phyloP scores from a whole-genome alignment of 2,888 invertebrate species.

The Cephus rjabovi region DNA sequence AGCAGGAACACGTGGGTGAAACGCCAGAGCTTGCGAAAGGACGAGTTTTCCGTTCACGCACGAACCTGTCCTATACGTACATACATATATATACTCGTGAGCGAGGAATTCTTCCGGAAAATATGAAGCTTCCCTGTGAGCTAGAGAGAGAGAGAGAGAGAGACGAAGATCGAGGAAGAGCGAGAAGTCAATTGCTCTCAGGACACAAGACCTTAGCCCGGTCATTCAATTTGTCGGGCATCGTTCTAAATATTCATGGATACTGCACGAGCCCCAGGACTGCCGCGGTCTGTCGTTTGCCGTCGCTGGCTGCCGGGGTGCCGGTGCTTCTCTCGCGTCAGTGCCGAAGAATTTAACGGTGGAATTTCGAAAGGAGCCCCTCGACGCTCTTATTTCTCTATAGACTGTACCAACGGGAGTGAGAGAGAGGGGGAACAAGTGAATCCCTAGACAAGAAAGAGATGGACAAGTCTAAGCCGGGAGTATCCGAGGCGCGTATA shows the following conservation, averaged over 20 bases:
- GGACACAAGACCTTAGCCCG: background rate
- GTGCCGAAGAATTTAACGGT: background rate
- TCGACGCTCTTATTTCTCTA: background rate
- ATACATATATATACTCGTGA: background rate
- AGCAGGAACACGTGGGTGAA: background rate
- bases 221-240: background rate
- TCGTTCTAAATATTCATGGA: background rate
- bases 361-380: background rate
- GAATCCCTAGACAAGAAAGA: background rate
- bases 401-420: background rate
- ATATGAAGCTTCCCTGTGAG: background rate
- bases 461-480: background rate
- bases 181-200: background rate
- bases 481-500: background rate
- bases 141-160: background rate
- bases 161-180: fast-evolving
- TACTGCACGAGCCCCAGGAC: background rate
- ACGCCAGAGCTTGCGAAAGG: background rate
- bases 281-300: background rate
- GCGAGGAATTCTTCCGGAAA: background rate
- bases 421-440: background rate
- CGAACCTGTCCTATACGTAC: background rate
- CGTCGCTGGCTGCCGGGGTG: background rate
- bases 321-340: background rate
- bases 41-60: background rate